Evolutionary conservation across 2,113 vertebrate genomes (phyloP).

Genomic region (Seriola rivoliana): DNA sequence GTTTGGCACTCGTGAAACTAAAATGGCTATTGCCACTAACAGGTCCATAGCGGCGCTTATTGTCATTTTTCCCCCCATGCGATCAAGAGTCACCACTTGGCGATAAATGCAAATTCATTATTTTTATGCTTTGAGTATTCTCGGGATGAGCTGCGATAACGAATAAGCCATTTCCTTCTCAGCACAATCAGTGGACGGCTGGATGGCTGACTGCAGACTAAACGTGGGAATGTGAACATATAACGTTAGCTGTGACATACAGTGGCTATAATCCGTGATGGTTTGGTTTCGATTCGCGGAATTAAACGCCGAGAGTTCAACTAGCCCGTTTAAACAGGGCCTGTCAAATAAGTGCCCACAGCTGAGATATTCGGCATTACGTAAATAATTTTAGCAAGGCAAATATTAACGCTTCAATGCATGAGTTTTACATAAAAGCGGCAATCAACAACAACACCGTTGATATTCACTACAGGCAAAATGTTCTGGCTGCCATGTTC

Average conservation of each 20-base stretch:
- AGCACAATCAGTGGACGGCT: neutral
- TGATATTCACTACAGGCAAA: neutral
- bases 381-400: slow-evolving; percentile 14
- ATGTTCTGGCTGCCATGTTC: slow-evolving; percentile 43
- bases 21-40: slow-evolving; percentile 50
- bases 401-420: neutral
- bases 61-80: neutral
- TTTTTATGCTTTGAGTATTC: neutral
- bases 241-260: slow-evolving; percentile 1
- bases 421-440: neutral
- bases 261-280: neutral
- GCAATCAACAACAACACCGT: neutral
- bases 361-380: neutral
- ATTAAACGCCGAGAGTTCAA: neutral
- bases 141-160: neutral
- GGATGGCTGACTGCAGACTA: neutral
- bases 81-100: neutral
- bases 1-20: slow-evolving; percentile 19
- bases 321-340: neutral
- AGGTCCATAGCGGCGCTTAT: slow-evolving; percentile 16
- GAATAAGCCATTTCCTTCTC: neutral
- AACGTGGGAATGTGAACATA: slow-evolving; percentile 34
- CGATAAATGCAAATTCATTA: neutral
- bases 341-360: too few species aligned
- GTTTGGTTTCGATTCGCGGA: slow-evolving; percentile 49